Evolutionary conservation across 2,888 invertebrate genomes (phyloP).

Genomic region (Taenaris catops): DNA sequence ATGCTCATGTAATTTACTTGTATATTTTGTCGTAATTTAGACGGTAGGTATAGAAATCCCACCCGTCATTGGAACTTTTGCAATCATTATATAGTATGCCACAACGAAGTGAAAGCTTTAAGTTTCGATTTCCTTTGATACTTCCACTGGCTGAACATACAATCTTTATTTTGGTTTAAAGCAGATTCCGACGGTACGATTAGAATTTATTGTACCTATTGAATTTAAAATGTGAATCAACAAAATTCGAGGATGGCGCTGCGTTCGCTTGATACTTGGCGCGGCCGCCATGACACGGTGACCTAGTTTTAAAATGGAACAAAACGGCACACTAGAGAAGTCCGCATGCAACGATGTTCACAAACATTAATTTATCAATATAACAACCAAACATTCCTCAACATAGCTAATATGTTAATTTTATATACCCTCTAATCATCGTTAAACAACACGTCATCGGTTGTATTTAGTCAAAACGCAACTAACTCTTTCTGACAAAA

Average conservation of each 20-base stretch:
- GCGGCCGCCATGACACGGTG: slow-evolving; percentile 72
- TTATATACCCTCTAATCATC: too few relatives aligned
- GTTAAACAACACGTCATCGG: too few relatives aligned
- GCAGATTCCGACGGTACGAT: slow-evolving; percentile 6
- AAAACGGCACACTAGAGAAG: slow-evolving; percentile 39
- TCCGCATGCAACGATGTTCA: slow-evolving; percentile 24
- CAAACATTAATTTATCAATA: slow-evolving; percentile 27
- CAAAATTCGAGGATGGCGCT: slow-evolving; percentile 71
- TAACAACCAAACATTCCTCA: slow-evolving; percentile 33
- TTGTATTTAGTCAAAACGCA: too few relatives aligned
- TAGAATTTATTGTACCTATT: slow-evolving; percentile 17
- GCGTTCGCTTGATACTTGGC: slow-evolving; percentile 59
- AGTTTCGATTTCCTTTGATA: slow-evolving; percentile 52
- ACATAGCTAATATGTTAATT: too few relatives aligned
- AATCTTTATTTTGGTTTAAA: slow-evolving; percentile 16
- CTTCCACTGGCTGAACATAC: slow-evolving; percentile 27
- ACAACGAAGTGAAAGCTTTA: slow-evolving; percentile 62
- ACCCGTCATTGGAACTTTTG: slow-evolving; percentile 47
- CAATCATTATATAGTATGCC: slow-evolving; percentile 41
- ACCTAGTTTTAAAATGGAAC: slow-evolving; percentile 78
- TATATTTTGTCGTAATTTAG: slow-evolving; percentile 7
- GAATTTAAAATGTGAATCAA: slow-evolving; percentile 47
- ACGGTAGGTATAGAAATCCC: slow-evolving; percentile 21
- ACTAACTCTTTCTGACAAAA: background rate
- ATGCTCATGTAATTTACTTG: slow-evolving; percentile 5